Evolutionary conservation across 2,888 invertebrate species (phyloP).

Genomic region (Apodemia mormo): DNA sequence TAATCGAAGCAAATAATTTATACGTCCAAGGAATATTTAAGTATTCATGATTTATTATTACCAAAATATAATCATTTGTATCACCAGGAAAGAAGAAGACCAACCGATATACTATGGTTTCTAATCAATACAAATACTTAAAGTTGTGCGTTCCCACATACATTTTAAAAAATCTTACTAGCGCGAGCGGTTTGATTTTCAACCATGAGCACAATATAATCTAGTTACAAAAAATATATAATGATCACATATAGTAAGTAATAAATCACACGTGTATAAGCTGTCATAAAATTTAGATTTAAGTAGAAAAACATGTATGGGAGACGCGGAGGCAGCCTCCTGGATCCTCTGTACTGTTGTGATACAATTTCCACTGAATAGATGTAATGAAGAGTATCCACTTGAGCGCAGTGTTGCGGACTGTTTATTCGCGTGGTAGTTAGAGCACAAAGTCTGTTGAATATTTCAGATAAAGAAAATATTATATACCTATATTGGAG

Average conservation of each 20-base stretch:
- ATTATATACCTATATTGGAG: conserved; percentile 5
- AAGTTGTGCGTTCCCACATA: too few relatives aligned
- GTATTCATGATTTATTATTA: neutral
- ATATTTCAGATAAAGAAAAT: conserved; percentile 9
- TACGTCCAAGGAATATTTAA: neutral
- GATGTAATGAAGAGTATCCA: neutral
- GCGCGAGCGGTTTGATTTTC: neutral
- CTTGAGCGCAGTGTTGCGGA: neutral
- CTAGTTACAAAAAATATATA: neutral
- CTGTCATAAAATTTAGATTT: neutral
- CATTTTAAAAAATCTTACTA: neutral
- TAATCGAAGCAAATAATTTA: neutral
- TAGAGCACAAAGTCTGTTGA: conserved; percentile 22
- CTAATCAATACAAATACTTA: too few relatives aligned
- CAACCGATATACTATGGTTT: too few relatives aligned
- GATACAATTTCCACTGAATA: conserved; percentile 1
- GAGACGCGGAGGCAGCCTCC: neutral
- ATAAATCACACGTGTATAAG: neutral
- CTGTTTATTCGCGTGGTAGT: neutral
- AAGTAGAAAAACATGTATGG: conserved; percentile 2
- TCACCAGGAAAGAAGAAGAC: too few relatives aligned
- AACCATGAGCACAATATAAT: neutral
- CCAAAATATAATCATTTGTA: too few relatives aligned
- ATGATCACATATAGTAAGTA: neutral
- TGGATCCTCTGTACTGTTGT: neutral